Evolutionary conservation across 1,140 invertebrate genomes (phyloP), one percentile per base, ranked within the genome.

Genomic region (Drosophila saltans): DNA sequence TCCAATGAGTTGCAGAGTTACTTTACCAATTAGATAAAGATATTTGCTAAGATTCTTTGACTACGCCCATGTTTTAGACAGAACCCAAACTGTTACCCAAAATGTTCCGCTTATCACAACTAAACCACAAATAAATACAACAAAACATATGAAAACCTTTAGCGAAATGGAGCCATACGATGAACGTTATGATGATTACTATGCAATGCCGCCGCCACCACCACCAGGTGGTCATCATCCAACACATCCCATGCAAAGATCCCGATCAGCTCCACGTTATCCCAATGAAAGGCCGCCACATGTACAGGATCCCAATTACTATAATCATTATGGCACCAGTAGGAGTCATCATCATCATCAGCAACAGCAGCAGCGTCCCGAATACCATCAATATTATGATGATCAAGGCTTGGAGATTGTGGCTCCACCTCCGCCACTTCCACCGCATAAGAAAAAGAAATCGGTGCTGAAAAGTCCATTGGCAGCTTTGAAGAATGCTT

Each of bases 101-200:
- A 52, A n/a, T 11, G 2, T 43, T 69, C 66, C 72, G 80, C 64
- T 86, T 90, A 81, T 64, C 45, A 71, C 43, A 60, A 48, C 45
- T 48, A 9, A 48, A 45, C 6, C 6, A 16, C 21, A 48, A 24
- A 48, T 26, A 24, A 64, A 61, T 61, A 75, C 67, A 73, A 58
- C 33, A 68, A 26, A 55, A 59, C 68, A 62, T 57, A 71, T 73
- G 56, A 52, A 62, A 78, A 81, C 79, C 81, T 90, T 69, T 91
- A 92, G 91, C 86, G 91, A 92, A 78, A 91, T 92, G 91, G 91
- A 92, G 91, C 90, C 91, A 78, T 92, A 91, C 71, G 88, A 92
- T 69, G 79, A 72, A 64, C 80, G 73, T 10, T 92, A 90, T 61
- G 75, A 91, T 39, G 80, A 91, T 61, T 89, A 81, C 66, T 89